phyloP scores from a whole-genome alignment of 2,888 invertebrate species.

The Mamestra brassicae region DNA sequence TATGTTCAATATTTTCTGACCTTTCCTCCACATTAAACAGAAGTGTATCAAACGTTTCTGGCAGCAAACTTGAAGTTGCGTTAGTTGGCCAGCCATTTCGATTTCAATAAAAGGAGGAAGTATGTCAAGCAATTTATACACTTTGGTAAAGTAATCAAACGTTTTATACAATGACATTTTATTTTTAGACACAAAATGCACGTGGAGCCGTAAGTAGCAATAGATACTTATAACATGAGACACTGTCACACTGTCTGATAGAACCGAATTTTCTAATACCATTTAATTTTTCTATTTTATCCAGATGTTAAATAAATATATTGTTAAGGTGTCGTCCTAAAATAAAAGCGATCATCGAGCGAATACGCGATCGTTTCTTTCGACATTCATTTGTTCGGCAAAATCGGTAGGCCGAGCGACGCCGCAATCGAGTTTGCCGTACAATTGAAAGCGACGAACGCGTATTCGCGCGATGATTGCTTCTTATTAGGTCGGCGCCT shows the following conservation, averaged over 20 bases:
- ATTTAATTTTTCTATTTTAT: background rate
- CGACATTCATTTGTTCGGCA: too few relatives aligned
- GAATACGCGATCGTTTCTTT: too few relatives aligned
- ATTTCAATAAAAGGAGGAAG: background rate
- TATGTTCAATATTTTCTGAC: background rate
- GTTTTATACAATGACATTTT: background rate
- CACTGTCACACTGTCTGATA: slow-evolving; percentile 9
- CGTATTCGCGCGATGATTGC: too few relatives aligned
- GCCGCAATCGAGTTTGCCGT: too few relatives aligned
- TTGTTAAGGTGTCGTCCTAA: too few relatives aligned
- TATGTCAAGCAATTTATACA: background rate
- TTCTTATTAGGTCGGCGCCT: too few relatives aligned
- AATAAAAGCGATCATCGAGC: too few relatives aligned
- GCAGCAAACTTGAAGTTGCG: background rate
- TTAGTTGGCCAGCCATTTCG: background rate
- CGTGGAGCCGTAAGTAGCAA: background rate
- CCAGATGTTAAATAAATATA: too few relatives aligned
- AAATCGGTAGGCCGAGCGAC: too few relatives aligned
- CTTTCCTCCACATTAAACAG: background rate
- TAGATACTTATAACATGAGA: background rate
- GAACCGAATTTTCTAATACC: background rate
- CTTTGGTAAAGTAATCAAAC: background rate
- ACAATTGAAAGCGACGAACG: too few relatives aligned
- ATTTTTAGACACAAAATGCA: slow-evolving; percentile 3
- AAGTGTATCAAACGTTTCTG: slow-evolving; percentile 12